Evolutionary conservation across 2,797 vertebrate genomes (phyloP).

Genomic region (Chromobotia macracanthus): DNA sequence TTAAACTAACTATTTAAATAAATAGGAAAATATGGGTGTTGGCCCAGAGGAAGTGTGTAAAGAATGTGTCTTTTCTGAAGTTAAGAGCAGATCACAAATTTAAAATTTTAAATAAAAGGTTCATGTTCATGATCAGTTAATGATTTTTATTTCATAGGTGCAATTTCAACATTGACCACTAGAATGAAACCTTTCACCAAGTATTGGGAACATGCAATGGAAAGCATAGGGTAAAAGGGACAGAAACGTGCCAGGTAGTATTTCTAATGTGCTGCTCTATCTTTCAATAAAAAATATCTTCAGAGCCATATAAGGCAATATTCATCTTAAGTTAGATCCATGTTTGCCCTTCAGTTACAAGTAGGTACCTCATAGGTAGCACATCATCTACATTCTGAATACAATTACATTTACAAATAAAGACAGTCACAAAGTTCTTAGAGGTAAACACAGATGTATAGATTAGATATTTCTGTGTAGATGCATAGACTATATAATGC

Average conservation of each 20-base stretch:
- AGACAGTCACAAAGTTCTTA: too few species aligned
- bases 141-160: constrained; percentile 4
- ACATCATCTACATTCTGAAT: too few species aligned
- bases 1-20: neutral
- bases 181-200: constrained; percentile 41
- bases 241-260: too few species aligned
- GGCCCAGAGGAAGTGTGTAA: constrained; percentile 7
- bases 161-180: constrained; percentile 27
- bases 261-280: neutral
- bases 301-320: neutral
- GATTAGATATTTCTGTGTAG: too few species aligned
- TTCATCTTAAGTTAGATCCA: too few species aligned
- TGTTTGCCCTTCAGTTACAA: too few species aligned
- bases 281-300: neutral
- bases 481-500: neutral
- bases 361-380: too few species aligned
- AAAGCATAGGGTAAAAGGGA: neutral
- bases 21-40: constrained; percentile 17
- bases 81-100: neutral
- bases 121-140: neutral
- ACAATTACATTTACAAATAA: too few species aligned
- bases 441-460: too few species aligned
- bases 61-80: constrained; percentile 23
- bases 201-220: neutral
- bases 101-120: neutral